phyloP scores from a whole-genome alignment of 2,113 vertebrate species.

The Hyla sarda region DNA sequence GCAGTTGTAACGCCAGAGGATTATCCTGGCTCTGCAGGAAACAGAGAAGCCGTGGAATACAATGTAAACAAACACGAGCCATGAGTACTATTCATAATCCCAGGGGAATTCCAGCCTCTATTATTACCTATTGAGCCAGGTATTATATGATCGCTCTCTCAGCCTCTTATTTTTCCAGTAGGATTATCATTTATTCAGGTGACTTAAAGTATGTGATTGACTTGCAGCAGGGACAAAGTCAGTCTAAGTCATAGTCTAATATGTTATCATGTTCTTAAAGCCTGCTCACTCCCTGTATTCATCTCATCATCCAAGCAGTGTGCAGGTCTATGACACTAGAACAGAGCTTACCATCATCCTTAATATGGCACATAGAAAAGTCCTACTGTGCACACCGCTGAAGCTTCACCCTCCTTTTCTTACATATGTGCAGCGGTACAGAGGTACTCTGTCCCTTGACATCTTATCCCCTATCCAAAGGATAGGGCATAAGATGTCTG shows the following conservation, averaged over 20 bases:
- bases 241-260: not conserved
- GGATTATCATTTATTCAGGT: not conserved
- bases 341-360: too few relatives aligned
- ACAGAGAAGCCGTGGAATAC: not conserved
- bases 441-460: too few relatives aligned
- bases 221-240: not conserved
- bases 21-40: not conserved
- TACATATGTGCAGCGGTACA: too few relatives aligned
- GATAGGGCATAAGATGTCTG: too few relatives aligned
- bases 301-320: not conserved
- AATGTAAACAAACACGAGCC: conserved; percentile 7
- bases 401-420: too few relatives aligned
- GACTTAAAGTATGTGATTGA: not conserved
- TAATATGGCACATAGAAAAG: too few relatives aligned
- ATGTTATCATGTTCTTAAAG: not conserved
- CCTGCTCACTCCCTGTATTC: not conserved
- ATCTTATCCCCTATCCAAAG: too few relatives aligned
- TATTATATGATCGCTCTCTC: not conserved
- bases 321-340: not conserved
- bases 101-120: not conserved
- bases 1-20: too few relatives aligned
- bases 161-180: not conserved
- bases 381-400: too few relatives aligned
- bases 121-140: conserved; percentile 1
- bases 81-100: not conserved